A percentile compares a stretch with the other conserved stretches of the same genome.
phyloP scores from a whole-genome alignment of 2,113 vertebrate species.

The Melanocharis versteri region DNA sequence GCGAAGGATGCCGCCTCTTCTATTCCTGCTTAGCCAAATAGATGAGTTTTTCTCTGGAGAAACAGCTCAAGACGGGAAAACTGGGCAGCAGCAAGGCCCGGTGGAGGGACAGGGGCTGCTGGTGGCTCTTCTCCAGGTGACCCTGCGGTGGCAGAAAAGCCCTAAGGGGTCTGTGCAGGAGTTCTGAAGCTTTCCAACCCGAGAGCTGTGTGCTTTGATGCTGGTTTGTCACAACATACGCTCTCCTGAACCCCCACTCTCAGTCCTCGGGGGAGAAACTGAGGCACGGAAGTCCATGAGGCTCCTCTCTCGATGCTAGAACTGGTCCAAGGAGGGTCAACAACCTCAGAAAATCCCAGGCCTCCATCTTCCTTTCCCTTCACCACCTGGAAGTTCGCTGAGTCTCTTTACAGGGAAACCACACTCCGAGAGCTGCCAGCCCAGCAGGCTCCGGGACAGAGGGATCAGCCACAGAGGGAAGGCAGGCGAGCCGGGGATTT shows the following conservation, averaged over 20 bases:
- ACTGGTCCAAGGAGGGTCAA: neutral
- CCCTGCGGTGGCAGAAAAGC: fast-evolving
- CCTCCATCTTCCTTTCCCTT: neutral
- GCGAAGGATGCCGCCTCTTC: neutral
- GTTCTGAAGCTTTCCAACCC: neutral
- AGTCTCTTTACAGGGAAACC: neutral
- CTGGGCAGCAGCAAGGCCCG: neutral
- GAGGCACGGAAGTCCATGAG: neutral
- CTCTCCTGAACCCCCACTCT: neutral
- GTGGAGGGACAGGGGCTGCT: neutral
- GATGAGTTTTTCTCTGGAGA: neutral
- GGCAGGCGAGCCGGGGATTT: neutral
- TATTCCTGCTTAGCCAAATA: neutral
- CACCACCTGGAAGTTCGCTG: neutral
- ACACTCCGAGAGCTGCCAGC: neutral
- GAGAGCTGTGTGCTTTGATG: neutral
- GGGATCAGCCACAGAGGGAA: neutral
- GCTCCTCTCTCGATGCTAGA: fast-evolving
- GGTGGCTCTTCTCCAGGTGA: neutral
- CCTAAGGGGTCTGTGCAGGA: neutral
- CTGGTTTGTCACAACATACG: fast-evolving
- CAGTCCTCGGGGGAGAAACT: neutral
- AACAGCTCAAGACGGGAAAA: neutral
- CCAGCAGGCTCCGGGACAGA: neutral
- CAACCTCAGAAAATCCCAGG: neutral